These are phyloP conservation scores for Drosophila robusta DNA, from an alignment of 2,888 invertebrate genomes.

Conservation along the genomic window DNA sequence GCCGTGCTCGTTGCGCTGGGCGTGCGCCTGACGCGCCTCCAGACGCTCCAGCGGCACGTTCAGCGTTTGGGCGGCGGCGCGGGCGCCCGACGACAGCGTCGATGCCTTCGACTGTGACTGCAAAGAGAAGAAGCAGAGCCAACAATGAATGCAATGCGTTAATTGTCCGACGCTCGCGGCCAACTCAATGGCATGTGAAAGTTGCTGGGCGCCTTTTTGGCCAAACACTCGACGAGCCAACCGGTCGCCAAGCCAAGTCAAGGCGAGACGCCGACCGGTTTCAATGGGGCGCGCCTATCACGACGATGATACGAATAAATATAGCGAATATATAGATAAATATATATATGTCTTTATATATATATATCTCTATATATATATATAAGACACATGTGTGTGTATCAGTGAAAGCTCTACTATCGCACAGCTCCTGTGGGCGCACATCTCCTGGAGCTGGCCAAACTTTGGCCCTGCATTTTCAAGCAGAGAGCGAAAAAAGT, in stretches of 20 bases:
- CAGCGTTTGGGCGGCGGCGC: constrained; percentile 84
- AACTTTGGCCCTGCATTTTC: not conserved
- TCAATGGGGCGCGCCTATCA: constrained; percentile 26
- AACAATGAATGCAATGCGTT: constrained; percentile 50
- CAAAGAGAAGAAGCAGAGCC: constrained; percentile 4
- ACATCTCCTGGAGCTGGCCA: too few relatives aligned
- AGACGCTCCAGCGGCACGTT: constrained; percentile 85
- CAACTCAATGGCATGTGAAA: constrained; percentile 74
- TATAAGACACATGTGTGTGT: not conserved
- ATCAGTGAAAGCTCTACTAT: constrained; percentile 14
- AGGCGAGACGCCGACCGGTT: constrained; percentile 17
- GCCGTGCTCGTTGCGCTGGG: constrained; percentile 55
- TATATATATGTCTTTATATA: too few relatives aligned
- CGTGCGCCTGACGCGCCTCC: constrained; percentile 81
- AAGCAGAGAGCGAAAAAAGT: too few relatives aligned
- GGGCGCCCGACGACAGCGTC: constrained; percentile 84
- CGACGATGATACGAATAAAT: not conserved
- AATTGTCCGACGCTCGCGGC: constrained; percentile 47
- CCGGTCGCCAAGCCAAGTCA: constrained; percentile 18
- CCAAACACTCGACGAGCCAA: constrained; percentile 37
- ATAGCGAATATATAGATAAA: not conserved
- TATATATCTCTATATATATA: constrained; percentile 8
- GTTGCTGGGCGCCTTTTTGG: constrained; percentile 67
- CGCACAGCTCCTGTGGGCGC: not conserved
- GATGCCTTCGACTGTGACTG: constrained; percentile 85